Base-by-base conservation (phyloP, 2,113 vertebrate species). In the Egretta garzetta region DNA sequence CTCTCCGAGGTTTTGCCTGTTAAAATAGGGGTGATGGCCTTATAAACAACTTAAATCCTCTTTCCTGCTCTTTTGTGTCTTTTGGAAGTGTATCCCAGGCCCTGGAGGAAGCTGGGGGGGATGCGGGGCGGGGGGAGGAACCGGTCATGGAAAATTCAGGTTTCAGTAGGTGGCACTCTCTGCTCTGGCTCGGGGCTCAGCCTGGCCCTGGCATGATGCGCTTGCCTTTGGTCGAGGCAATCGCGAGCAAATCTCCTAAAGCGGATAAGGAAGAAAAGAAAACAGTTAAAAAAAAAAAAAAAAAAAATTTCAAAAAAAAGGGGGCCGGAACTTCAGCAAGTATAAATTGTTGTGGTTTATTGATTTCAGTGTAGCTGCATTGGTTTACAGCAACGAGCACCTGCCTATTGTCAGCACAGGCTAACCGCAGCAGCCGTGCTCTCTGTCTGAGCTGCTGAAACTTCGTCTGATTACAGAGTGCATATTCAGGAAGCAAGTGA, bases 121-220 rank as follows among this genome's bases (percentile, higher is more conserved):
- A 70, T 55, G 83, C 0, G 4, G 33, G 12, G 14, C 8, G 13
- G 49, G 16, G 26, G 7, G 26, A 59, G 24, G n/a, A 86, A 63
- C 13, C 2, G 1, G 21, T 3, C 33, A 14, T 72, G 94, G 91
- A 80, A 94, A 91, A 73, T 53, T 2, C 4, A 8, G 11, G 8
- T 73, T 95, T 96, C 96, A 85, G 86, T 91, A 96, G 96, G 55
- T 96, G 97, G 95, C 97, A 95, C 86, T 93, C 83, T 67, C 76
- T 84, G 64, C 70, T 88, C 62, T 96, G 89, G 28, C 37, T 95
- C 66, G 2, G 59, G 53, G 66, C 86, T 79, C 66, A 24, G 73
- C 77, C 50, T 18, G 53, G 10, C 9, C 53, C 6, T 19, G 73
- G 58, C 76, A 18, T 1, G 8, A 12, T 17, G 52, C 2, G 30